Evolutionary conservation across 2,797 vertebrate species (phyloP), one percentile per base, ranked within the genome.

Genomic region (Alauda arvensis): DNA sequence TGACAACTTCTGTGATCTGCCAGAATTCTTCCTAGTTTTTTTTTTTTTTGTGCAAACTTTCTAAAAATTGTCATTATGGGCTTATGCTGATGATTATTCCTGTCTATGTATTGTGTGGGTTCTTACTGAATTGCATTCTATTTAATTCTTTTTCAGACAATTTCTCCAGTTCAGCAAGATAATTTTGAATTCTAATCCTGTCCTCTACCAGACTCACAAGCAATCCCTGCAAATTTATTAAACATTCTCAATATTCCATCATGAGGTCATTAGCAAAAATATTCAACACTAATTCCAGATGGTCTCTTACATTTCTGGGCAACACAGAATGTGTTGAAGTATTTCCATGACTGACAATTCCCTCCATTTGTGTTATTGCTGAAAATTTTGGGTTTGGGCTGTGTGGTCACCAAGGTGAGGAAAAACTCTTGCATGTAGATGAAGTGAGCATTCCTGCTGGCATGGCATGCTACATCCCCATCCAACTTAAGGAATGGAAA

Each of bases 301-400:
- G 93, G 94, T 94, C n/a, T 91, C 46, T 93, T 93, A 94, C 89
- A 95, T 94, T 93, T 94, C 93, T 95, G 92, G 94, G 94, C 94
- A 94, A 61, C 16, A 3, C 49, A 79, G 43, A 91, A 95, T 79
- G 91, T 95, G 92, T 93, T 93, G 92, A 95, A 92, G 69, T 61
- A 88, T 86, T 94, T n/a, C 83, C 40, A 52, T 79, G 89, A 93
- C 89, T 94, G 94, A 93, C 91, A 93, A 89, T 71, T 93, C 62
- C 65, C 56, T 93, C 71, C 61, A 55, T 82, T 93, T 74, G 28
- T 63, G 74, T 86, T 90, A 89, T 20, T 89, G 49, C 57, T 84
- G 43, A 82, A 85, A 95, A 89, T 68, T 89, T 89, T 92, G 51
- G 40, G 15, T 91, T n/a, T 89, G 81, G 91, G 80, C 65, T 86